Conservation (phyloP, 2,113 vertebrate genomes). For the Lutjanus erythropterus region DNA sequence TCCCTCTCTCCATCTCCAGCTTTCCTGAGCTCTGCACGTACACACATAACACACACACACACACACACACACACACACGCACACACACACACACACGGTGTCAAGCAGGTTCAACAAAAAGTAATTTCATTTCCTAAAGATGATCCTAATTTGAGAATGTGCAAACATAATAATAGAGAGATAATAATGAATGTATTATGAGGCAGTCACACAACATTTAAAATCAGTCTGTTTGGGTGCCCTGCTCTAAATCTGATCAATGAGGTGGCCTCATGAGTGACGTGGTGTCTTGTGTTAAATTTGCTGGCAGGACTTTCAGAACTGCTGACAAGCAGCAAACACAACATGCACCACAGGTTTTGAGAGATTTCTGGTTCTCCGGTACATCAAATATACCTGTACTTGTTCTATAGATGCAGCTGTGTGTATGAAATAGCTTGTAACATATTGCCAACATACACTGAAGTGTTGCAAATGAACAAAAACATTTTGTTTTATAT, state of each 20-base stretch:
- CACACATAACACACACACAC: conserved; percentile 27
- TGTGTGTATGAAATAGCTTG: neutral
- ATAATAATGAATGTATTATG: neutral
- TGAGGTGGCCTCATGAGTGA: neutral
- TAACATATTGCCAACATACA: neutral
- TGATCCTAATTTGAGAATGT: neutral
- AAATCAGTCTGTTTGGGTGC: neutral
- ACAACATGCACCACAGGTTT: neutral
- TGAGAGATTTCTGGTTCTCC: neutral
- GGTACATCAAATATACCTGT: neutral
- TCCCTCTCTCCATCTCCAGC: conserved; percentile 93
- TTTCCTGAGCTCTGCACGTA: conserved; percentile 90
- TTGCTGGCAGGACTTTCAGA: neutral
- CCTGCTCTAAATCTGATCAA: neutral
- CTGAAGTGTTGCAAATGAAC: neutral
- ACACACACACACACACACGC: no score
- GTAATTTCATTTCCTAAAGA: neutral
- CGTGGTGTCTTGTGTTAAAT: neutral
- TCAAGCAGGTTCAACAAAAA: neutral
- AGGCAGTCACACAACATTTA: neutral
- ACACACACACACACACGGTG: conserved; percentile 7
- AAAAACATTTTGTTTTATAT: neutral
- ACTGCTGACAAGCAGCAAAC: neutral
- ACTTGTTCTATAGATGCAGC: neutral
- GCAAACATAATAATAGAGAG: neutral